Conservation (phyloP, 2,797 vertebrate species). For the Chiloscyllium punctatum region DNA sequence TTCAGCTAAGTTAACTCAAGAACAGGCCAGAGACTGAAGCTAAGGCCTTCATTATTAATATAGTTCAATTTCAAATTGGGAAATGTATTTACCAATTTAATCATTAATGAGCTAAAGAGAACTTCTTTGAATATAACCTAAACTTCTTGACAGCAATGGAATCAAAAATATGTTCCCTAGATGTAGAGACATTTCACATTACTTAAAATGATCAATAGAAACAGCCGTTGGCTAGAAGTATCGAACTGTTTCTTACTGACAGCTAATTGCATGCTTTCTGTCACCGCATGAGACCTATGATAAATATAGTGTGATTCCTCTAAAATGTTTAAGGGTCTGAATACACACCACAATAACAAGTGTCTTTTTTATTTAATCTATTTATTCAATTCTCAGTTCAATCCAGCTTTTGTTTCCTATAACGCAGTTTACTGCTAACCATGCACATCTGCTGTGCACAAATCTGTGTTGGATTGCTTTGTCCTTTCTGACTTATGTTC, state of each 20-base stretch:
- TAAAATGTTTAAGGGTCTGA: not conserved
- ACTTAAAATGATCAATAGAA: conserved; percentile 4
- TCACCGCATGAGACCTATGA: not conserved
- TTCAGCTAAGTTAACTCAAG: not conserved
- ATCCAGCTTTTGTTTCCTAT: not conserved
- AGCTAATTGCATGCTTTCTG: conserved; percentile 17
- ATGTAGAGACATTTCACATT: not conserved
- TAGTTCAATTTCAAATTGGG: not conserved
- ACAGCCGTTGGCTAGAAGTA: conserved; percentile 19
- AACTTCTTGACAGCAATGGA: not conserved
- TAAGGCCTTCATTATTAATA: not conserved
- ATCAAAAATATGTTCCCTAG: conserved; percentile 7
- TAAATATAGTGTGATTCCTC: conserved; percentile 21
- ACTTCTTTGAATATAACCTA: not conserved
- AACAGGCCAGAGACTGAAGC: not conserved
- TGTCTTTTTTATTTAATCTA: not conserved
- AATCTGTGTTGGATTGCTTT: not conserved
- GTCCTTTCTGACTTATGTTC: not conserved
- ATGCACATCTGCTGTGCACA: not conserved
- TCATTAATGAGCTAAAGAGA: not conserved
- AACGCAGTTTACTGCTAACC: not conserved
- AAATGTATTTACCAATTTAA: not conserved
- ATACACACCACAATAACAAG: not conserved
- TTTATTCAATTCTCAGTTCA: conserved; percentile 26
- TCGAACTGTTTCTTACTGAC: conserved; percentile 20